These are phyloP conservation scores for Oxygymnocypris stewartii DNA, from an alignment of 2,113 vertebrate species.

Conservation along the genomic window DNA sequence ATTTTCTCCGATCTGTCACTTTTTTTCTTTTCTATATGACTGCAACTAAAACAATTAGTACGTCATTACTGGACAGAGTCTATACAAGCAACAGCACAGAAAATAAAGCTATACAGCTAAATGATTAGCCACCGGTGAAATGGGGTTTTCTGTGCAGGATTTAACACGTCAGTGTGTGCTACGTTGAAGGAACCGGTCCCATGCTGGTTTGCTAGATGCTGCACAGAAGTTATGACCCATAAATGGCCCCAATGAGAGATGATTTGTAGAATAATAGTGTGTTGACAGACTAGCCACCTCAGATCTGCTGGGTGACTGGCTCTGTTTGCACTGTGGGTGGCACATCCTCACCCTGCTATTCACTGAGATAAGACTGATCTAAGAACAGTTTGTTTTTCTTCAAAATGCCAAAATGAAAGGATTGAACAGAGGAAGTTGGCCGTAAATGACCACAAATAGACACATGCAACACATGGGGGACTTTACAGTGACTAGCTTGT, in stretches of 20 bases:
- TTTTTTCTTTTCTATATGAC: background rate
- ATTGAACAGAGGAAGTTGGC: background rate
- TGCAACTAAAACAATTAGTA: background rate
- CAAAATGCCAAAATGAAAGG: background rate
- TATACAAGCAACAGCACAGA: background rate
- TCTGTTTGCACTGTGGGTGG: slow-evolving; percentile 50
- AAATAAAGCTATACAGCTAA: background rate
- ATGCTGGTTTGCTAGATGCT: slow-evolving; percentile 38
- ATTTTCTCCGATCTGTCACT: background rate
- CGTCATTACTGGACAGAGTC: background rate
- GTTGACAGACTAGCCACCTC: slow-evolving; percentile 49
- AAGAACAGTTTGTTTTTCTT: slow-evolving; percentile 18
- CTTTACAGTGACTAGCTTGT: slow-evolving; percentile 6
- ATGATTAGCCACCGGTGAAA: background rate
- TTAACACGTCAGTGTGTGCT: background rate
- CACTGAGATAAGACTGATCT: slow-evolving; percentile 21
- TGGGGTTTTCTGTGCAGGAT: background rate
- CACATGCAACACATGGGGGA: background rate
- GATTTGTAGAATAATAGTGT: slow-evolving; percentile 51
- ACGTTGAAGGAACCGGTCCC: background rate
- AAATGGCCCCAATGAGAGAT: slow-evolving; percentile 41
- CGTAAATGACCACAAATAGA: background rate
- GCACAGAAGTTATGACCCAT: slow-evolving; percentile 46
- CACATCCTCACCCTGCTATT: slow-evolving; percentile 18
- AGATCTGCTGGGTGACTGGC: slow-evolving; percentile 19